Evolutionary conservation across 2,113 vertebrate species (phyloP).

Genomic region (Gambusia holbrooki): DNA sequence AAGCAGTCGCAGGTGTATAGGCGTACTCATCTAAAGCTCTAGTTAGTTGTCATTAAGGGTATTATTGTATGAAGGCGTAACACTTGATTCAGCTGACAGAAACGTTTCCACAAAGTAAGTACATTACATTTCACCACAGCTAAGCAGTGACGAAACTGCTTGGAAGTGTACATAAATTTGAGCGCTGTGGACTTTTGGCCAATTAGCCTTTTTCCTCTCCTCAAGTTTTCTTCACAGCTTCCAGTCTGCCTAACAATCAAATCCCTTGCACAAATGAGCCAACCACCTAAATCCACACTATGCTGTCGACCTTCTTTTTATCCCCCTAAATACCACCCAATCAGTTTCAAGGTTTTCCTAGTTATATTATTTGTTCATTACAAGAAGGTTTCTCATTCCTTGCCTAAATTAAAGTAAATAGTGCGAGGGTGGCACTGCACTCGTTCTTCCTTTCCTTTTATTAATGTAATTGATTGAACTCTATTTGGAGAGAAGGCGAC

Average conservation of each 20-base stretch:
- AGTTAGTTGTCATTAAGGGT: slow-evolving; percentile 15
- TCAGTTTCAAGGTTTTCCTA: slow-evolving; percentile 42
- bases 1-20: slow-evolving; percentile 19
- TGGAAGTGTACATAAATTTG: slow-evolving; percentile 21
- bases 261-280: slow-evolving; percentile 37
- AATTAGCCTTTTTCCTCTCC: slow-evolving; percentile 45
- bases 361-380: slow-evolving; percentile 39
- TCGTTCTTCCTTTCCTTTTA: slow-evolving; percentile 27
- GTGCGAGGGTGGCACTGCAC: slow-evolving; percentile 12
- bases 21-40: slow-evolving; percentile 1
- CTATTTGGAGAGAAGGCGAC: slow-evolving; percentile 1
- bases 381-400: slow-evolving; percentile 34
- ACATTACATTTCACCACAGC: slow-evolving; percentile 14
- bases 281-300: slow-evolving; percentile 26
- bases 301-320: slow-evolving; percentile 12
- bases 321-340: slow-evolving; percentile 2
- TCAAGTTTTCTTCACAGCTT: slow-evolving; percentile 24
- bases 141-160: slow-evolving; percentile 1
- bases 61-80: slow-evolving; percentile 1
- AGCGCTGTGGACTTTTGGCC: slow-evolving; percentile 32
- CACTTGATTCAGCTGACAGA: slow-evolving; percentile 7
- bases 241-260: slow-evolving; percentile 24
- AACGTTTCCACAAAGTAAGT: background rate
- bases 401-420: slow-evolving; percentile 45
- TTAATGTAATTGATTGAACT: slow-evolving; percentile 31